These are phyloP conservation scores for Neoaliturus tenellus DNA, from an alignment of 2,888 invertebrate species.

Conservation along the genomic window DNA sequence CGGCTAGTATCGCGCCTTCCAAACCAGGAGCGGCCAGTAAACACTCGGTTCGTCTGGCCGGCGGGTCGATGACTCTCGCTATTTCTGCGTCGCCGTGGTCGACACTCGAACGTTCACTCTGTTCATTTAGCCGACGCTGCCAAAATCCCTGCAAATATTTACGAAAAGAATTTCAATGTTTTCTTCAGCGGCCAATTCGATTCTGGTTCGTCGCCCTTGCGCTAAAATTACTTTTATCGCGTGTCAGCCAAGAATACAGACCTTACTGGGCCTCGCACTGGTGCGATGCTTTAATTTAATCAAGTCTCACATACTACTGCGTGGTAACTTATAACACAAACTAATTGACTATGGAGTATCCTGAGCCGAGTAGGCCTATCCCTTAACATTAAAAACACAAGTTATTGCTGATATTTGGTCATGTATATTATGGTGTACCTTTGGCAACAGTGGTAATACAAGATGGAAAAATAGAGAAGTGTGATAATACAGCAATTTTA, in stretches of 20 bases:
- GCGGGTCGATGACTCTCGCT: conserved; percentile 34
- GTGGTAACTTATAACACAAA: too few species aligned
- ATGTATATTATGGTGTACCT: too few species aligned
- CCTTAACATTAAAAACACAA: too few species aligned
- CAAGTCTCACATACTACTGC: too few species aligned
- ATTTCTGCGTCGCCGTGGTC: background rate
- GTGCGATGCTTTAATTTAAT: too few species aligned
- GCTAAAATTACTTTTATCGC: background rate
- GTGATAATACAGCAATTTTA: too few species aligned
- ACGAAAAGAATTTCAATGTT: conserved; percentile 43
- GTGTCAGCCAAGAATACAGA: background rate
- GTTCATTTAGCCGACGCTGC: conserved; percentile 36
- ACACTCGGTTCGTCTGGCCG: background rate
- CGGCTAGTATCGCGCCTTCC: background rate
- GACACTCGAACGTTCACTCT: background rate
- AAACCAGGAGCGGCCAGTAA: background rate
- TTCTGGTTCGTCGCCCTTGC: conserved; percentile 33
- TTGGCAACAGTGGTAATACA: too few species aligned
- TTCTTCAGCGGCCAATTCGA: conserved; percentile 36
- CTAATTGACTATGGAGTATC: too few species aligned
- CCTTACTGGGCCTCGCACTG: background rate
- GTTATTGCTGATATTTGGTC: too few species aligned
- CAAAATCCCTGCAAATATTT: conserved; percentile 39
- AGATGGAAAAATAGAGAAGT: too few species aligned
- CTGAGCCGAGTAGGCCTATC: too few species aligned